Conservation (phyloP, 2,113 vertebrate species). For the Verasper variegatus region DNA sequence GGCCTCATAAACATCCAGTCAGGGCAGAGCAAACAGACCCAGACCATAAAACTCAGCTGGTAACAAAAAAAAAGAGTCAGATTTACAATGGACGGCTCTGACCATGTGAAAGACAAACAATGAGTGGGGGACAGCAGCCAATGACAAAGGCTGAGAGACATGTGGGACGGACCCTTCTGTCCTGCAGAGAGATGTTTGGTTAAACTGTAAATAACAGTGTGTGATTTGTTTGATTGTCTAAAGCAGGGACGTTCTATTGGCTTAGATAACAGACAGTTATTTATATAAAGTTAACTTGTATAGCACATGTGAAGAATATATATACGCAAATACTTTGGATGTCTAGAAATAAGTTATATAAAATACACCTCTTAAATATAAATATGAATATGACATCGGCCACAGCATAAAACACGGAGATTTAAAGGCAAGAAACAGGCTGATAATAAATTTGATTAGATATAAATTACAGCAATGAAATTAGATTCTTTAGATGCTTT, state of each 20-base stretch:
- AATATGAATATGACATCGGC: too few species aligned
- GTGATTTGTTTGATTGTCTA: slow-evolving; percentile 26
- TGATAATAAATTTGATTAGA: too few species aligned
- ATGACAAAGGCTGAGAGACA: slow-evolving; percentile 22
- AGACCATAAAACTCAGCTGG: slow-evolving; percentile 25
- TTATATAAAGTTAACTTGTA: not conserved
- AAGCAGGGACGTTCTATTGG: not conserved
- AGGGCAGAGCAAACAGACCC: slow-evolving; percentile 50
- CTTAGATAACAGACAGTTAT: not conserved
- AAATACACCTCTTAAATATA: not conserved
- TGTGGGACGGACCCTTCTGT: slow-evolving; percentile 1
- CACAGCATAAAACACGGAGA: too few species aligned
- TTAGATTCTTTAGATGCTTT: not conserved
- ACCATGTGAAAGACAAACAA: slow-evolving; percentile 75
- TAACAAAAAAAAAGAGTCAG: slow-evolving; percentile 3
- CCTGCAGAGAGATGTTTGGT: slow-evolving; percentile 14
- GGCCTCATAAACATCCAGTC: slow-evolving; percentile 52
- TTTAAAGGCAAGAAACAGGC: too few species aligned
- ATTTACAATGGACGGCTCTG: slow-evolving; percentile 53
- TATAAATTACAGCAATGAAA: too few species aligned
- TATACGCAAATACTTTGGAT: not conserved
- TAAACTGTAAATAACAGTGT: slow-evolving; percentile 46
- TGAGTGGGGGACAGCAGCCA: slow-evolving; percentile 2
- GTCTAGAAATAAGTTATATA: not conserved
- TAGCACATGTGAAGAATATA: too few species aligned